Base-by-base conservation (phyloP, 2,797 vertebrate species). In the Pogoniulus pusillus region DNA sequence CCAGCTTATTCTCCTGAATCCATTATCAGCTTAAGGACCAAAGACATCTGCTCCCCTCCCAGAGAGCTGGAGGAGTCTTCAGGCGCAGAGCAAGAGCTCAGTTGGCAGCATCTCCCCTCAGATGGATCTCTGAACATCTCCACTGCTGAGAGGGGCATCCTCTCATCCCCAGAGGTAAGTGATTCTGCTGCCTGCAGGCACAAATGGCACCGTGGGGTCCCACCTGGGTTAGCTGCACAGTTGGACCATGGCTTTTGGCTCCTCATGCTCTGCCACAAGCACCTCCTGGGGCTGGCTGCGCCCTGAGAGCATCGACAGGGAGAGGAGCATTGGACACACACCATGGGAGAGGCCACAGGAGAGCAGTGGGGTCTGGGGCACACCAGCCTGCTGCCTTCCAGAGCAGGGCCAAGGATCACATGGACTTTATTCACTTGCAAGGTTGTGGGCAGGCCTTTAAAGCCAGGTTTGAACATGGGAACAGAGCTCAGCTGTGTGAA, bases 1-100 rank as follows among this genome's bases (percentile, higher is more conserved):
- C 72, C 89, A 65, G 93, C 93, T 97, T 96, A 97, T 58, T 41
- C 63, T 16, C 58, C 57, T 96, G 95, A 97, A 96, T 94, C 90
- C 55, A 43, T 97, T 96, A 97, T 96, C 96, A 95, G 97, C 95
- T 97, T 97, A 96, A 89, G 87, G 75, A 53, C 72, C 91, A 68
- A 93, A 94, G 96, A 95, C 95, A 96, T 96, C 88, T 86, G 91
- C 86, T 89, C 66, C 66, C 93, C 83, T 90, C 90, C 87, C 59
- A 10, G 81, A 90, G 72, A 85, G 80, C 90, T 13, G 37, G 29
- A 70, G 66, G 82, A 85, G 32, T 57, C 93, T 82, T 64, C 47
- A n/a, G 89, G 89, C 59, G 63, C 17, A 7, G 32, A 81, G 66
- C 82, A 66, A 34, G 66, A 58, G 71, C 41, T 9, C 65, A 60